Base-by-base conservation (phyloP, 2,797 vertebrate species). In the Taeniopygia guttata region DNA sequence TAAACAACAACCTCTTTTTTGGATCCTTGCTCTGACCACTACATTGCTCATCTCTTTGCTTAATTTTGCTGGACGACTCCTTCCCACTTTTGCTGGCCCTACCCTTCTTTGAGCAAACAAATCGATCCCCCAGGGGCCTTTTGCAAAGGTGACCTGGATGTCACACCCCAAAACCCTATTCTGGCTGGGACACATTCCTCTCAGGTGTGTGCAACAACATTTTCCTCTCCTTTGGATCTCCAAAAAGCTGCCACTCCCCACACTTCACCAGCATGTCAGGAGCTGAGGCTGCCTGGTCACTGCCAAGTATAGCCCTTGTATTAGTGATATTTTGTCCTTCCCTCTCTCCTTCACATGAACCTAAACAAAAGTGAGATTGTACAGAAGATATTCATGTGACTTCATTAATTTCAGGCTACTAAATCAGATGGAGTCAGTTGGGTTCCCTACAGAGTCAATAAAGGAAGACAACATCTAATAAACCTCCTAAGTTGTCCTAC, bases 351-450 rank as follows among this genome's bases (percentile, higher is more conserved):
- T 92, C 11, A 4, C n/a, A 29, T 19, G n/a, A 69, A n/a, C 45
- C 40, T 75, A 87, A 82, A 84, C 23, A 81, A 48, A 91, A 80
- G 58, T 81, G 73, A 77, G 54, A 45, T 48, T 63, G 42, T 84
- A 66, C 73, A 84, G 84, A 86, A 34, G 58, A 38, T 90, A 84
- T 78, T 89, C 46, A 54, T 0, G 3, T 45, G 34, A 29, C 46
- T 81, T 92, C 77, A 78, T 93, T 90, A 81, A 86, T 83, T 88
- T 74, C 55, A 80, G 62, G 48, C n/a, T 74, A 54, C 79, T 69
- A 90, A 90, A 86, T 83, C 52, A 77, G 40, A 22, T 66, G 56
- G 40, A 90, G 36, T 3, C 6, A 80, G 21, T 74, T 85, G 55
- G 64, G 68, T 56, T 90, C 48, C 68, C 48, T 88, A 60, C 64